Base-by-base conservation (phyloP, 2,113 vertebrate genomes). In the Eublepharis macularius region DNA sequence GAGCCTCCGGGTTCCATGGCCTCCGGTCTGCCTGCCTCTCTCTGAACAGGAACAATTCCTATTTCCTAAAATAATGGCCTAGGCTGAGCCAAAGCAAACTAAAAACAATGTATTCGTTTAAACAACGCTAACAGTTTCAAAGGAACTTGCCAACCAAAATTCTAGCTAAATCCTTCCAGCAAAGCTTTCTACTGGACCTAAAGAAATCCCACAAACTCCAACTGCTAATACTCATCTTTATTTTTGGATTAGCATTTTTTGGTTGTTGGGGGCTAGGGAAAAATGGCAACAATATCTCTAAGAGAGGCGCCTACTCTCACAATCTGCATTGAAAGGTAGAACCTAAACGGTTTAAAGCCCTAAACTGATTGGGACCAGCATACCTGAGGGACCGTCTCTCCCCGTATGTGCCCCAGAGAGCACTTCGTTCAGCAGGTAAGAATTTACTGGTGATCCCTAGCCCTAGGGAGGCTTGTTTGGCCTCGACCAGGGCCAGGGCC, bases 51-150 rank as follows among this genome's bases (percentile, higher is more conserved):
- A 91, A 70, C 76, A 87, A 81, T 81, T 82, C 73, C 65, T 57
- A 76, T 86, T 95, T 93, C 91, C 91, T 92, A 94, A 84, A 95
- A 92, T 92, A 92, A 92, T 72, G n/a, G 87, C 2, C n/a, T n/a
- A 1, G 1, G 5, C n/a, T 12, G 26, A 39, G 91, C 94, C 95
- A 95, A 95, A 89, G 81, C 92, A 95, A 93, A 92, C 90, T 45
- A 73, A 76, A 88, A 95, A 94, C 89, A 92, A 85, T 70, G 6
- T 76, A 86, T 87, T 95, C 14, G 0, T 83, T 94, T 79, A 86
- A 63, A 92, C 32, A 34, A 39, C 60, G 89, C 72, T 89, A 84
- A 90, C 57, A 84, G 91, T 82, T 34, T 0, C 9, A 0, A 90
- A 75, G 41, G 79, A 57, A 82, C 47, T 69, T 93, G 95, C 92